These are phyloP conservation scores for Corythaixoides concolor DNA, from an alignment of 2,113 vertebrate genomes.

Conservation along the genomic window DNA sequence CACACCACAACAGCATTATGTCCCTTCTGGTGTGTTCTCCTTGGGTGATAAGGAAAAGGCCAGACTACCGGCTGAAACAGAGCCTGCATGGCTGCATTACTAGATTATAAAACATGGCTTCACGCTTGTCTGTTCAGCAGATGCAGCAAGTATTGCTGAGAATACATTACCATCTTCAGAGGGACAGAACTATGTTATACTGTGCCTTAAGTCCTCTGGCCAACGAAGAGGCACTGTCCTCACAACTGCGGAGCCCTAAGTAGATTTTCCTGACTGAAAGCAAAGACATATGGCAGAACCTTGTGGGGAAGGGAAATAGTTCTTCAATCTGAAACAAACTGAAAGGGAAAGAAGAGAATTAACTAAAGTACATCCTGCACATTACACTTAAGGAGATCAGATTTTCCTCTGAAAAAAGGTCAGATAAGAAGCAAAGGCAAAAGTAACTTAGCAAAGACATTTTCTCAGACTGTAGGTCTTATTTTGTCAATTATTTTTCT, in stretches of 20 bases:
- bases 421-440: not conserved
- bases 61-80: not conserved
- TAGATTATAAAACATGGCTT: not conserved
- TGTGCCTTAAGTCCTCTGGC: not conserved
- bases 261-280: not conserved
- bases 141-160: not conserved
- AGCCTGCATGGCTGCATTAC: not conserved
- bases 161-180: not conserved
- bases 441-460: conserved; percentile 14
- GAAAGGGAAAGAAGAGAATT: not conserved
- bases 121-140: not conserved
- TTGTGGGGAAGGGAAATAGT: not conserved
- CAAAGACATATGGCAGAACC: not conserved
- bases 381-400: not conserved
- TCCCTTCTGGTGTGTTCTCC: not conserved
- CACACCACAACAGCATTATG: not conserved
- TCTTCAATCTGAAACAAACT: not conserved
- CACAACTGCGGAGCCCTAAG: not conserved
- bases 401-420: conserved; percentile 7
- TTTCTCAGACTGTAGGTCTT: not conserved
- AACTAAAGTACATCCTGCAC: not conserved
- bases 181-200: not conserved
- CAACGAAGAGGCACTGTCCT: not conserved
- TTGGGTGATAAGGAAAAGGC: not conserved
- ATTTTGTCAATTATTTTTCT: conserved; percentile 41